Evolutionary conservation across 2,888 invertebrate species (phyloP).

Genomic region (Sylvicola fuscatus): DNA sequence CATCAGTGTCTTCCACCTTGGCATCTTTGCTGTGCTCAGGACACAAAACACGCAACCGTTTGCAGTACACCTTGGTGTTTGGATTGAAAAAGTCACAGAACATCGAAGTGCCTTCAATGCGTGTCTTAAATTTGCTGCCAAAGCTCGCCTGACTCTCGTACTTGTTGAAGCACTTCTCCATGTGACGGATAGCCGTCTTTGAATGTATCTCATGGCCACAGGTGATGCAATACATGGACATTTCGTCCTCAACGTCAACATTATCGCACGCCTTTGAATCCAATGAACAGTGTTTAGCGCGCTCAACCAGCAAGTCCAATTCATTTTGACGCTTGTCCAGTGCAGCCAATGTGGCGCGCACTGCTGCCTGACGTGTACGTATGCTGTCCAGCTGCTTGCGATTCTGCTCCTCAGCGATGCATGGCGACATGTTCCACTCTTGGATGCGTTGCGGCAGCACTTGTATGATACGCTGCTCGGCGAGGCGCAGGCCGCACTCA

Average conservation of each 20-base stretch:
- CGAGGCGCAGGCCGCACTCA: constrained; percentile 75
- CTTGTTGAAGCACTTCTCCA: constrained; percentile 97
- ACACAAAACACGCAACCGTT: constrained; percentile 82
- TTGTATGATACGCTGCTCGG: constrained; percentile 66
- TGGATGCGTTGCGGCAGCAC: constrained; percentile 79
- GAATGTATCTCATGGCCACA: constrained; percentile 93
- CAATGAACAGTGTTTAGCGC: constrained; percentile 49
- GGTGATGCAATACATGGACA: constrained; percentile 84
- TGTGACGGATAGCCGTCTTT: constrained; percentile 79
- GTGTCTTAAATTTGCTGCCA: constrained; percentile 83
- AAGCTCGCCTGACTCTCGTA: constrained; percentile 94
- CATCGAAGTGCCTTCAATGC: constrained; percentile 80
- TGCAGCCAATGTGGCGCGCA: constrained; percentile 54
- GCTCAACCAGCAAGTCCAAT: constrained; percentile 58
- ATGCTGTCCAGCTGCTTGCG: constrained; percentile 47
- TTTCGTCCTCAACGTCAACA: constrained; percentile 41
- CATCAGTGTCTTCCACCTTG: constrained; percentile 66
- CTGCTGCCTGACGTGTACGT: constrained; percentile 57
- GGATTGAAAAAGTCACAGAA: constrained; percentile 95
- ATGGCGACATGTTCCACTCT: constrained; percentile 78
- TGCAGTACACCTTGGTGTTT: constrained; percentile 80
- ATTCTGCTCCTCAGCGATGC: constrained; percentile 69
- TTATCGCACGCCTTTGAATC: constrained; percentile 33
- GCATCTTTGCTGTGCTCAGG: constrained; percentile 95
- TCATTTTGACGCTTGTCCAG: constrained; percentile 60